Percentiles rank a stretch among this genome's conserved stretches.
These are phyloP conservation scores for Heliconius ismenius DNA, from an alignment of 2,888 invertebrate genomes.

Conservation along the genomic window DNA sequence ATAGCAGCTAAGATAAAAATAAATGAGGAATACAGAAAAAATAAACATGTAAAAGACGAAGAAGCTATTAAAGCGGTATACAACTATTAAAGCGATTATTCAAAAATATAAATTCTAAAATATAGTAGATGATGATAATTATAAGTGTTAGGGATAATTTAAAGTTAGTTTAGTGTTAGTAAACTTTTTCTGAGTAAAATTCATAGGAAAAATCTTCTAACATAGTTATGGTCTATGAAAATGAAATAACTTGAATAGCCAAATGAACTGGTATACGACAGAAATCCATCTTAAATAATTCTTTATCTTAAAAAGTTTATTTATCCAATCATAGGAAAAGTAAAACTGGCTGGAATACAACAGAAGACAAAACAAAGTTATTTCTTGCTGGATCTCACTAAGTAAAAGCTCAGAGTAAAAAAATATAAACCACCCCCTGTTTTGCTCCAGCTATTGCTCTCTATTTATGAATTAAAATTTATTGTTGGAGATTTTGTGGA, in stretches of 20 bases:
- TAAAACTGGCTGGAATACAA: no score
- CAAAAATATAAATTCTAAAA: neutral
- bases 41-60: constrained; percentile 82
- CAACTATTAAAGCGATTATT: neutral
- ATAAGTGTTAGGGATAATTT: no score
- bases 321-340: no score
- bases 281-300: no score
- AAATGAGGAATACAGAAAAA: constrained; percentile 87
- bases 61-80: constrained; percentile 84
- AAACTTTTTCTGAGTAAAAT: no score
- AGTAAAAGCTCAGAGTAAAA: no score
- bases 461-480: neutral
- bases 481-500: neutral
- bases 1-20: constrained; percentile 85
- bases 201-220: no score
- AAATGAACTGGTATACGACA: neutral
- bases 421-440: no score
- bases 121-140: neutral
- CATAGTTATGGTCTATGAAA: no score
- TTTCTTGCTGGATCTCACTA: neutral
- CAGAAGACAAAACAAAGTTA: neutral
- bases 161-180: no score
- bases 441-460: no score
- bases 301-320: no score
- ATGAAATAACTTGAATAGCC: neutral